Evolutionary conservation across 2,113 vertebrate genomes (phyloP).

Genomic region (Sebastes fasciatus): DNA sequence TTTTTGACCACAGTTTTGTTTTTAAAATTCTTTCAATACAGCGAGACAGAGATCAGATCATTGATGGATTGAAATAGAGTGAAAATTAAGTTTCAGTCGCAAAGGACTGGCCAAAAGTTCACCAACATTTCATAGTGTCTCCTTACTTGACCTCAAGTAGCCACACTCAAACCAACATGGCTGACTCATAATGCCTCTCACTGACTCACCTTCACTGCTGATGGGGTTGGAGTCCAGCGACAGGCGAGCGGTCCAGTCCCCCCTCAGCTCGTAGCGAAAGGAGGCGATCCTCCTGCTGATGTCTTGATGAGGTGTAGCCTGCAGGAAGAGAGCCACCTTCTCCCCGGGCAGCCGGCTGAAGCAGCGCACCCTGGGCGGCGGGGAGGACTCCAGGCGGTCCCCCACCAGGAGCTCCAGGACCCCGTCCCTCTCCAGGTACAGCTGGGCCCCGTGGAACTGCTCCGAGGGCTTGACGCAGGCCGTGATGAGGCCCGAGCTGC

Average conservation of each 20-base stretch:
- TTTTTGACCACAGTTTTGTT: neutral
- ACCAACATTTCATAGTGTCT: neutral
- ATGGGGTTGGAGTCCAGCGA: constrained; percentile 81
- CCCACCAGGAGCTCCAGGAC: constrained; percentile 90
- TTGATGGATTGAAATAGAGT: no score
- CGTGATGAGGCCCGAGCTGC: constrained; percentile 78
- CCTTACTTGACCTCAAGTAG: neutral
- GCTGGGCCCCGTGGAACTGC: constrained; percentile 90
- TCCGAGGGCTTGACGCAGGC: constrained; percentile 89
- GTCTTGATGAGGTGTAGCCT: constrained; percentile 92
- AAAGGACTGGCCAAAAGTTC: neutral
- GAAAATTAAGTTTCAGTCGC: no score
- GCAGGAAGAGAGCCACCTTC: constrained; percentile 90
- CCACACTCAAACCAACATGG: constrained; percentile 32
- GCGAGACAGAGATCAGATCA: no score
- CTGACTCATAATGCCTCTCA: constrained; percentile 1
- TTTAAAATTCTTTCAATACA: no score
- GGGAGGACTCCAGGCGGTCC: constrained; percentile 74
- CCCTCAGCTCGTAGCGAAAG: constrained; percentile 91
- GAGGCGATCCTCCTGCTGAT: constrained; percentile 93
- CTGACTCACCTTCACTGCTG: constrained; percentile 85
- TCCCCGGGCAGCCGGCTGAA: constrained; percentile 88
- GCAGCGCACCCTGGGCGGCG: constrained; percentile 85
- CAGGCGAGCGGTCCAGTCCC: constrained; percentile 84
- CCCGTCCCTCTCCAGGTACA: constrained; percentile 91